A percentile compares a stretch with the other conserved stretches of the same genome.
phyloP scores from a whole-genome alignment of 2,888 invertebrate genomes.

The Parascotia fuliginaria region DNA sequence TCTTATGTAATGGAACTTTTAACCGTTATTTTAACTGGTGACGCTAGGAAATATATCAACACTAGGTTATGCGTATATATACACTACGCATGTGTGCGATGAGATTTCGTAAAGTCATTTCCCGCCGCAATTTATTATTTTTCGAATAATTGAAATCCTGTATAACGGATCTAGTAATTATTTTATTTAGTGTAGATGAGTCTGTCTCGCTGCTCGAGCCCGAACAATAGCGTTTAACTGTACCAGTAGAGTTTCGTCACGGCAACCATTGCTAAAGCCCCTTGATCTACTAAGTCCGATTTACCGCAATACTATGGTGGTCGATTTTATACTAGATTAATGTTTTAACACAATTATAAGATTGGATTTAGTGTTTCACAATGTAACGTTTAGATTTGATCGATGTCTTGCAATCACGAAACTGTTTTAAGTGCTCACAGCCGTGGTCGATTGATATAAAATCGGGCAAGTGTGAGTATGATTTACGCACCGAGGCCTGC shows the following conservation, averaged over 20 bases:
- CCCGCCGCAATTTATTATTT: too few species aligned
- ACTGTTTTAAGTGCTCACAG: conserved; percentile 26
- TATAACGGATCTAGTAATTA: neutral
- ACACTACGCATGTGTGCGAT: too few species aligned
- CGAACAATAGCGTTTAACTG: conserved; percentile 66
- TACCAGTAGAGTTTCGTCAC: conserved; percentile 57
- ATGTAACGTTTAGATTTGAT: conserved; percentile 41
- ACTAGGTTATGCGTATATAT: too few species aligned
- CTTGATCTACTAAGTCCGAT: conserved; percentile 45
- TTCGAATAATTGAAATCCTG: too few species aligned
- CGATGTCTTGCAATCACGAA: conserved; percentile 44
- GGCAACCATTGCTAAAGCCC: conserved; percentile 48
- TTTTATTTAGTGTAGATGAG: conserved; percentile 33
- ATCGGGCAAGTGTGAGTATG: too few species aligned
- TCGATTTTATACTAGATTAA: conserved; percentile 49
- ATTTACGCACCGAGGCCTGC: too few species aligned
- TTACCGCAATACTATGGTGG: conserved; percentile 45
- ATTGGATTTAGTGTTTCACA: conserved; percentile 55
- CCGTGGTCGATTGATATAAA: conserved; percentile 1
- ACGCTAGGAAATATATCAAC: too few species aligned
- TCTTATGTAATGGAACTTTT: too few species aligned
- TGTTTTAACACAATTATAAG: conserved; percentile 50
- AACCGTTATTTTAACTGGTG: too few species aligned
- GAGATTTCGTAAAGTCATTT: too few species aligned
- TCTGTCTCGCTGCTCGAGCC: conserved; percentile 50